Base-by-base conservation (phyloP, 1,140 invertebrate genomes). In the Megalopta genalis region DNA sequence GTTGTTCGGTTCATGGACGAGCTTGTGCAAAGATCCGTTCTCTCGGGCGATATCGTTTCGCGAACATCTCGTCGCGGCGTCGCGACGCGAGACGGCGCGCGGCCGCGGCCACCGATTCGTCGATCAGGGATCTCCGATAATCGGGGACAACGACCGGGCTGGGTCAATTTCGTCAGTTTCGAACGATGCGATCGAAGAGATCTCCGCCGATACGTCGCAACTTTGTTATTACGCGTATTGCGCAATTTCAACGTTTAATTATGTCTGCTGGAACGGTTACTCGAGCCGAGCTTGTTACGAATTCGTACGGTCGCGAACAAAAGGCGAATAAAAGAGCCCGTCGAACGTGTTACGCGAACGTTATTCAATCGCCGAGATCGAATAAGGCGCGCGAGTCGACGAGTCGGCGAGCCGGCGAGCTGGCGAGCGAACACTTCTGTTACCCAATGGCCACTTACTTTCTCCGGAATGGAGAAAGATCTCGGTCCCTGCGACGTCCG, bases 281-380 rank as follows among this genome's bases (percentile, higher is more conserved):
- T 71, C 21, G 32, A 49, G 39, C 3, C 21, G 32, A 49, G 39
- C 3, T 8, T n/a, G 59, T 59, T 65, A 59, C 52, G 49, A 78
- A 57, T 67, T 37, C n/a, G 37, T 63, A n/a, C 14, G 71, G 8
- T 16, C 14, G 37, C 49, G 49, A 74, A 72, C 77, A 78, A 78
- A 78, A 78, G 76, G 37, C 49, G 42, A 46, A 46, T 14, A 46
- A 46, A 46, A 46, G 42, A 42, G 42, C 42, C 21, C 49, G 46
- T 37, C 62, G 70, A 79, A 65, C 49, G 62, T 65, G 70, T 79
- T 79, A 79, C 70, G 77, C 52, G 77, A 65, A 27, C 39, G 70
- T 79, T 79, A 79, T 79, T 27, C 77, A 79, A 79, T 79, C 77
- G 70, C 6, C 6, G 8, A 9, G 23, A 57, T 73, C 77, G 60